phyloP scores from a whole-genome alignment of 2,113 vertebrate species.

The Limanda limanda region DNA sequence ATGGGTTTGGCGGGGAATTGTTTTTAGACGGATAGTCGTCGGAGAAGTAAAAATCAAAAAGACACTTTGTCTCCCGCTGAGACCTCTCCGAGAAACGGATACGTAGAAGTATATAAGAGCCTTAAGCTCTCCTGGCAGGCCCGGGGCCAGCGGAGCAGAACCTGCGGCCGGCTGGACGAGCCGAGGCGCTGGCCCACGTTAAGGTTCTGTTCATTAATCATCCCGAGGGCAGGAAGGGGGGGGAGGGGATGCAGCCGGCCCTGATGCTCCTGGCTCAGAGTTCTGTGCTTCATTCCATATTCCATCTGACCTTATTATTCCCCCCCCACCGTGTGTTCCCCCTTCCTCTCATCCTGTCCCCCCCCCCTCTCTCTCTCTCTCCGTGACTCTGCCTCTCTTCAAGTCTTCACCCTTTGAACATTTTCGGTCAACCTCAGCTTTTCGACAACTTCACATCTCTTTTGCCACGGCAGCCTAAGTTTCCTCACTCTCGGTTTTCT shows the following conservation, averaged over 20 bases:
- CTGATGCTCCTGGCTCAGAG: constrained; percentile 35
- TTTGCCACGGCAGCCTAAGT: constrained; percentile 16
- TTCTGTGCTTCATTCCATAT: constrained; percentile 40
- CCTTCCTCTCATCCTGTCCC: not conserved
- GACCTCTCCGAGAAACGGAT: too few relatives aligned
- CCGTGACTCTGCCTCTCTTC: constrained; percentile 23
- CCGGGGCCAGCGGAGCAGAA: constrained; percentile 46
- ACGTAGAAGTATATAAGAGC: too few relatives aligned
- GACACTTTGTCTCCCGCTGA: too few relatives aligned
- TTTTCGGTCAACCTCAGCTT: constrained; percentile 13
- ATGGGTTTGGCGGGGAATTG: too few relatives aligned
- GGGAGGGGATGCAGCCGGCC: constrained; percentile 6
- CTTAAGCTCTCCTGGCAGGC: constrained; percentile 25
- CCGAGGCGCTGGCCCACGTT: constrained; percentile 37
- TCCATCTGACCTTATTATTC: constrained; percentile 30
- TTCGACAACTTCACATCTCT: constrained; percentile 6
- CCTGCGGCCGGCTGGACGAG: constrained; percentile 26
- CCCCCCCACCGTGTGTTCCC: not conserved
- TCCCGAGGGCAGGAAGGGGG: constrained; percentile 7
- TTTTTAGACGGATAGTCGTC: too few relatives aligned
- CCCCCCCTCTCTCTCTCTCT: not conserved
- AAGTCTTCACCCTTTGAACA: constrained; percentile 30
- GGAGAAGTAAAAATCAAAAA: too few relatives aligned
- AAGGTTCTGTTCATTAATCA: constrained; percentile 63
- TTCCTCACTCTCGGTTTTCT: constrained; percentile 8